Evolutionary conservation across 2,797 vertebrate species (phyloP), one percentile per base, ranked within the genome.

Genomic region (Platyrinchus mystaceus): DNA sequence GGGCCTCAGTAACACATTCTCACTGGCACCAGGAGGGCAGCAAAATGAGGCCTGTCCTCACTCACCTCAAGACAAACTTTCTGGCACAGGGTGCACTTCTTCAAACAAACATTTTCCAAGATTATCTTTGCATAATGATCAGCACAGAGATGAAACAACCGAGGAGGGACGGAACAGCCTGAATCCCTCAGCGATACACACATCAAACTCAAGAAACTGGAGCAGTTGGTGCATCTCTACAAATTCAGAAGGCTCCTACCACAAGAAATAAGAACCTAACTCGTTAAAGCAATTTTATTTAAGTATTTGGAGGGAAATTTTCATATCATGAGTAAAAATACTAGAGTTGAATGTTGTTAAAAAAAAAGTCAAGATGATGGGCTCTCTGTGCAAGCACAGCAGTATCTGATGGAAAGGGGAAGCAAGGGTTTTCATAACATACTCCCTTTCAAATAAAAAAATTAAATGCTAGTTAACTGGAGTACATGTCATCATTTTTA

Each of bases 241-340:
- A 56, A 76, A 75, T 66, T 67, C 84, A 68, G 59, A 85, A 69
- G 75, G 56, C 23, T 95, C 91, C 86, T 95, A 80, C 23, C 49
- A 66, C 68, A 95, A 94, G 71, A 93, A 95, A 94, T 77, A 64
- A 93, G 88, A 96, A 97, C 92, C 95, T 83, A 93, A 84, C 95
- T 95, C 78, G 93, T 97, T 96, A 98, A 98, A 98, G 96, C 96
- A 93, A 75, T 93, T 97, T 98, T 98, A 98, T 98, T 98, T 95
- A 98, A 96, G 96, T 96, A 97, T 96, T 95, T 93, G 93, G 96
- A 97, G 96, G 97, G 97, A 96, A 95, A 96, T 85, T 97, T 97
- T 95, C 93, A 67, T 95, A 96, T 95, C 43, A 91, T 95, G 91
- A 98, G 97, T 98, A 98, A 98, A 98, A 98, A 98, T 95, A 96